These are phyloP conservation scores for Andrena marginata DNA, from an alignment of 2,888 invertebrate species.

Conservation along the genomic window DNA sequence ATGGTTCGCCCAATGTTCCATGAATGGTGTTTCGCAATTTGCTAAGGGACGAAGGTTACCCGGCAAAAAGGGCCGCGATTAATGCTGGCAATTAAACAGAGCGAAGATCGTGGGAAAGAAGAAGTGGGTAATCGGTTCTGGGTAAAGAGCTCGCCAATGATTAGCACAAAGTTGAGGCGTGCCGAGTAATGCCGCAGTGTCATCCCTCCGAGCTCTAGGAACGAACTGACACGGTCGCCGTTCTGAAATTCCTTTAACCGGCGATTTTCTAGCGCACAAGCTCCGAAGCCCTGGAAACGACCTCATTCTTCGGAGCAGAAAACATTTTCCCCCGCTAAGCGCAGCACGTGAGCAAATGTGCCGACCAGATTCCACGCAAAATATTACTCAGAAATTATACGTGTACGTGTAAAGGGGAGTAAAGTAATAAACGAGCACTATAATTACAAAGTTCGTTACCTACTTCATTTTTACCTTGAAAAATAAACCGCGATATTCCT, in stretches of 20 bases:
- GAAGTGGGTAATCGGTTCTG: slow-evolving; percentile 3
- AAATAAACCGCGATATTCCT: no score
- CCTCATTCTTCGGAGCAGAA: no score
- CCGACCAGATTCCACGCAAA: no score
- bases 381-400: no score
- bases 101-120: neutral
- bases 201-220: neutral
- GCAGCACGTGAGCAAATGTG: no score
- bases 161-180: neutral
- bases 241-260: neutral
- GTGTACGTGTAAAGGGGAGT: no score
- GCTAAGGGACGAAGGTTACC: neutral
- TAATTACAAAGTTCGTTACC: no score
- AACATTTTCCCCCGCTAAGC: no score
- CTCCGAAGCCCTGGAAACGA: neutral
- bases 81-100: slow-evolving; percentile 7
- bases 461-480: no score
- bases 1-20: neutral
- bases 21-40: neutral
- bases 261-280: neutral
- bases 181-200: neutral
- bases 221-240: neutral
- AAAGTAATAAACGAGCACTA: no score
- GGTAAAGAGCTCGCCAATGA: neutral
- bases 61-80: neutral